Evolutionary conservation across 2,113 vertebrate species (phyloP), one percentile per base, ranked within the genome.

Genomic region (Carollia perspicillata): DNA sequence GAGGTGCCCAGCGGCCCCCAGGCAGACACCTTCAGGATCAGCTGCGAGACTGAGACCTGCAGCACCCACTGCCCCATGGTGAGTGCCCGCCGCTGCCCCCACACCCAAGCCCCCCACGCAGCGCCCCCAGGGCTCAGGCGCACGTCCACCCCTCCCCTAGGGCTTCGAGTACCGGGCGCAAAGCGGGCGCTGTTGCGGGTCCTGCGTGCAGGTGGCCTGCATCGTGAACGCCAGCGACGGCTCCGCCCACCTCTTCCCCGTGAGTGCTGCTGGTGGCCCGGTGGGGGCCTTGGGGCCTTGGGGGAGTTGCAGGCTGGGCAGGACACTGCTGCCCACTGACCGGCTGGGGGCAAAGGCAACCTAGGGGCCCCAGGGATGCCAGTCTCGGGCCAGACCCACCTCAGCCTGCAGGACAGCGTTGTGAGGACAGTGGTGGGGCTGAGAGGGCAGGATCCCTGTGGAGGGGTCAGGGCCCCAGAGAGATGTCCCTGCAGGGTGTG

Each of bases 121-220:
- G 44, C 2, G 1, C 51, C 3, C 3, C 28, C 63, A 6, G 0
- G 58, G 23, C 81, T 95, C 91, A 77, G 35, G 66, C 40, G 0
- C 6, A 2, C 1, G 1, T 18, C 30, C 3, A 2, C 18, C 12
- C 63, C 11, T 37, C 77, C 2, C 66, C 0, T 96, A 99, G 99
- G 99, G 98, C 78, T 98, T 80, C 6, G 33, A 92, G 78, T 98
- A 98, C 8, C 97, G 84, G 49, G 37, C 13, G 16, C 58, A 3
- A 66, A 8, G 78, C 0, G 98, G 97, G 3, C 77, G 97, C 72
- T 99, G 99, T 94, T 99, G 98, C 0, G 98, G 99, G 2, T 0
- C 0, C 0, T 99, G 99, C 17, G 63, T 94, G 10, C 79, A 58
- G 68, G 79, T 0, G 0, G 97, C 96, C 44, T 99, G 99, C 0